Conservation (phyloP, 2,797 vertebrate genomes). For the Acipenser ruthenus region DNA sequence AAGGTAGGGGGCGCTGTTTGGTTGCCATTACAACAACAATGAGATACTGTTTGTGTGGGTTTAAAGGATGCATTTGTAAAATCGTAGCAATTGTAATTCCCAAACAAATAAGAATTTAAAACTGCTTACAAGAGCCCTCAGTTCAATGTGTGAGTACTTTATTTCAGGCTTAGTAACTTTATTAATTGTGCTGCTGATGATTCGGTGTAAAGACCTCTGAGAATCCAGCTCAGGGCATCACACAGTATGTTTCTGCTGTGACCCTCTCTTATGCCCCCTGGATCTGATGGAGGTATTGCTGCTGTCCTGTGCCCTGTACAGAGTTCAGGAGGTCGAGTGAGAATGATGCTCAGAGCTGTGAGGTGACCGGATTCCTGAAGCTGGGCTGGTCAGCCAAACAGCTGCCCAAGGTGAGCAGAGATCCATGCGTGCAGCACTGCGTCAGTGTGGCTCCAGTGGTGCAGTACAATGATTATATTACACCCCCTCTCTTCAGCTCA, state of each 20-base stretch:
- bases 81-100: background rate
- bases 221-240: background rate
- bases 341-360: constrained; percentile 67
- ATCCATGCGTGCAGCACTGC: no score
- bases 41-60: background rate
- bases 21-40: background rate
- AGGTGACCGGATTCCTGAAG: constrained; percentile 68
- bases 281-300: background rate
- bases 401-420: constrained; percentile 58
- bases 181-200: background rate
- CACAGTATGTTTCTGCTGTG: background rate
- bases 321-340: constrained; percentile 63
- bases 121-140: no score
- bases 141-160: no score
- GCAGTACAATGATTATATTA: no score
- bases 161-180: background rate
- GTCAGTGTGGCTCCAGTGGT: background rate
- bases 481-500: constrained; percentile 40
- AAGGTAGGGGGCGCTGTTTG: constrained; percentile 46
- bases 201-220: no score
- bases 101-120: no score
- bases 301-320: constrained; percentile 27
- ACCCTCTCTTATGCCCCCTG: background rate
- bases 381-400: constrained; percentile 70
- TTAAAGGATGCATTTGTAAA: background rate